These are phyloP conservation scores for Labia minor DNA, from an alignment of 2,888 invertebrate species.

Conservation along the genomic window DNA sequence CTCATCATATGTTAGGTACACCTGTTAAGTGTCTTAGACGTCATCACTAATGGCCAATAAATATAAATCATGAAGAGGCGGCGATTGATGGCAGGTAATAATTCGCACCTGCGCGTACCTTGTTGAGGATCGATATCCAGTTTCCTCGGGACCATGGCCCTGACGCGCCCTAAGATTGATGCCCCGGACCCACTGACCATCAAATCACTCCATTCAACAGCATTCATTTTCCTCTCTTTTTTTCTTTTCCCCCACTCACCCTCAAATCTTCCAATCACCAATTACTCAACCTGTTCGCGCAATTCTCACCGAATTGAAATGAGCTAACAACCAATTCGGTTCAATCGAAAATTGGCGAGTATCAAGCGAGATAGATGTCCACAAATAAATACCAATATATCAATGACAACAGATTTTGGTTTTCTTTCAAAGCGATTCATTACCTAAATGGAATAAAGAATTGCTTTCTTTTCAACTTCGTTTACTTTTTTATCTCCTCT, in stretches of 20 bases:
- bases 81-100: conserved; percentile 7
- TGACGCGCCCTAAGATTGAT: conserved; percentile 13
- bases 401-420: too few species aligned
- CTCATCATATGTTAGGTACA: neutral
- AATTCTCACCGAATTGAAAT: neutral
- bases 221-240: neutral
- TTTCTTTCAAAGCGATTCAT: too few species aligned
- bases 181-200: neutral
- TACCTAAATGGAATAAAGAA: too few species aligned
- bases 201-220: conserved; percentile 8
- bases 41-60: conserved; percentile 1
- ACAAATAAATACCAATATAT: too few species aligned
- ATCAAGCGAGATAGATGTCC: too few species aligned
- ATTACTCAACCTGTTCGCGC: neutral
- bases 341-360: neutral
- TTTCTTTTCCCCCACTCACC: too few species aligned
- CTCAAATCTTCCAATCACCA: neutral
- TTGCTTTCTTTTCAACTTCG: too few species aligned
- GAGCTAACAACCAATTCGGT: neutral
- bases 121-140: neutral
- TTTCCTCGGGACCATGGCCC: neutral
- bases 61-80: conserved; percentile 5
- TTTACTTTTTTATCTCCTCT: too few species aligned
- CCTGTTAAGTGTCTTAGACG: conserved; percentile 1
- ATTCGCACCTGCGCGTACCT: neutral